A percentile compares a stretch with the other conserved stretches of the same genome.
Evolutionary conservation across 2,888 invertebrate genomes (phyloP).

Genomic region (Spodoptera picta): DNA sequence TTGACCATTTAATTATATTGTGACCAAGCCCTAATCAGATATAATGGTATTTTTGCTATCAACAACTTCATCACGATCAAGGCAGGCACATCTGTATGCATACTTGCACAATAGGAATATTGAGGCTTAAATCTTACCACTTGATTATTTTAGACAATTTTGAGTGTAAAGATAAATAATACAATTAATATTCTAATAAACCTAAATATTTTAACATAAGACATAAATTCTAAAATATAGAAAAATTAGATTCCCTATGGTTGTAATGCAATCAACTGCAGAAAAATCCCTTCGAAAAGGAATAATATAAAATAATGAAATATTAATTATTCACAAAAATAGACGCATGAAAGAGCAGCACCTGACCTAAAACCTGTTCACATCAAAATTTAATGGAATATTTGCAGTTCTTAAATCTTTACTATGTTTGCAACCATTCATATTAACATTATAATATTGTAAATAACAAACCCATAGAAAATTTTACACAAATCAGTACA

Average conservation of each 20-base stretch:
- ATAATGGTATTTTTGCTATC: conserved; percentile 63
- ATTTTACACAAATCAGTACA: conserved; percentile 87
- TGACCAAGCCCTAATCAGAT: conserved; percentile 70
- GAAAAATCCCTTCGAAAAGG: conserved; percentile 64
- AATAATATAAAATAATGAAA: conserved; percentile 62
- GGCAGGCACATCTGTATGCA: conserved; percentile 68
- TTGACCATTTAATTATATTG: conserved; percentile 67
- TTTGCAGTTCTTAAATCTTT: conserved; percentile 61
- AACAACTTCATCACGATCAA: conserved; percentile 65
- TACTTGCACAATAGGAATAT: conserved; percentile 66
- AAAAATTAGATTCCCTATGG: conserved; percentile 79
- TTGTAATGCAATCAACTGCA: conserved; percentile 70
- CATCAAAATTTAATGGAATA: conserved; percentile 65
- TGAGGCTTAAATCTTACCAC: conserved; percentile 64
- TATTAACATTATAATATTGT: conserved; percentile 70
- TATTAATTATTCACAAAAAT: conserved; percentile 66
- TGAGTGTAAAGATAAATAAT: conserved; percentile 87
- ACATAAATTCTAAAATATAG: conserved; percentile 79
- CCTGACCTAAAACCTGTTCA: conserved; percentile 72
- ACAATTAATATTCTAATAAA: conserved; percentile 84
- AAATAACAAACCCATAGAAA: conserved; percentile 84
- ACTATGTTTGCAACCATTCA: conserved; percentile 64
- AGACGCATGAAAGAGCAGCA: conserved; percentile 69
- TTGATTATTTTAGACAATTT: conserved; percentile 77
- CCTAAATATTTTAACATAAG: conserved; percentile 86